These are phyloP conservation scores for Andrena cerasifolii DNA, from an alignment of 1,140 invertebrate species.

Conservation along the genomic window DNA sequence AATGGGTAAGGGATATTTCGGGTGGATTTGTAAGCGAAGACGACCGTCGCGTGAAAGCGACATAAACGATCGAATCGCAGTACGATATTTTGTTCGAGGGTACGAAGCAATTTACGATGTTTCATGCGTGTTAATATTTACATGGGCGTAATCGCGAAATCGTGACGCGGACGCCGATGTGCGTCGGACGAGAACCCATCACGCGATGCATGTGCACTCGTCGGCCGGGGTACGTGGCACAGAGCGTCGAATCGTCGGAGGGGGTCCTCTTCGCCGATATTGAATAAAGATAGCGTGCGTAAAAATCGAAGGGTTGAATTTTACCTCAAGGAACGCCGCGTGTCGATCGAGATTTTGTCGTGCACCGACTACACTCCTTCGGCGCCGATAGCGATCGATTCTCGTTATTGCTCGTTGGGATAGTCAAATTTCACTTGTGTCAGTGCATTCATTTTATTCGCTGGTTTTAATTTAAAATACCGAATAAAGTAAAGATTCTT, in stretches of 20 bases:
- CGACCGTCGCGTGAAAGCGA: slow-evolving; percentile 18
- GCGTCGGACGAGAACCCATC: not conserved
- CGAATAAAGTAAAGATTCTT: too few relatives aligned
- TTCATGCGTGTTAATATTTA: slow-evolving; percentile 27
- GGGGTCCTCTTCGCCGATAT: slow-evolving; percentile 5
- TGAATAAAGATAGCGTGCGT: not conserved
- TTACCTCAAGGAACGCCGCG: not conserved
- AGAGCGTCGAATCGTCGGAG: not conserved
- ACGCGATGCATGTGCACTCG: not conserved
- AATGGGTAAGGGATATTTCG: slow-evolving; percentile 9
- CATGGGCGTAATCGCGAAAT: slow-evolving; percentile 20
- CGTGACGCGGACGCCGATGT: not conserved
- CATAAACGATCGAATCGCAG: slow-evolving; percentile 39
- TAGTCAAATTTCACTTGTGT: too few relatives aligned
- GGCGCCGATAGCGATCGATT: not conserved
- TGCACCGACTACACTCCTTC: not conserved
- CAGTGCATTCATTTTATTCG: too few relatives aligned
- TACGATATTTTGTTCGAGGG: slow-evolving; percentile 49
- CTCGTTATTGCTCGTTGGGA: too few relatives aligned
- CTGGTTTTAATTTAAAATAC: too few relatives aligned
- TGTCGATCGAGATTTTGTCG: not conserved
- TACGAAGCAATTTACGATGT: slow-evolving; percentile 50
- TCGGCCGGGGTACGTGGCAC: not conserved
- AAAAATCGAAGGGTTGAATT: not conserved
- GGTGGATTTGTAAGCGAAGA: slow-evolving; percentile 57